phyloP scores from a whole-genome alignment of 2,888 invertebrate species.

The Hyalella azteca region DNA sequence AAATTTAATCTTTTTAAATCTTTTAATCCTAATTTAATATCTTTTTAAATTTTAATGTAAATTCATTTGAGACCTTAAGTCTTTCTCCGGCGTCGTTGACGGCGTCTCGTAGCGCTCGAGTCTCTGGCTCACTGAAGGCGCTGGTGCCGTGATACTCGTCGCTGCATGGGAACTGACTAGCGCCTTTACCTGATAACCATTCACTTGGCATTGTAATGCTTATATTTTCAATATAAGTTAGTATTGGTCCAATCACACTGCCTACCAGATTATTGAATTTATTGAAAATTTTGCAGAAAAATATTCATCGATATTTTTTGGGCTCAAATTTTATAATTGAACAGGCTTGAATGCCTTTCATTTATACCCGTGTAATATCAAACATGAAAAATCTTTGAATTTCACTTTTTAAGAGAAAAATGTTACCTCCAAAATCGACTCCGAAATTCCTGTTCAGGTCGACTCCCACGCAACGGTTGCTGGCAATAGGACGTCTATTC shows the following conservation, averaged over 20 bases:
- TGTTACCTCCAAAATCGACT: constrained; percentile 61
- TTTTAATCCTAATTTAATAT: no score
- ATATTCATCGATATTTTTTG: no score
- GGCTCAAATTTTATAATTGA: no score
- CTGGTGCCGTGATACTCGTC: constrained; percentile 46
- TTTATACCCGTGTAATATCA: not conserved
- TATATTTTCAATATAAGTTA: not conserved
- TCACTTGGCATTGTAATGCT: not conserved
- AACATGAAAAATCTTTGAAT: not conserved
- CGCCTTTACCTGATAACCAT: not conserved
- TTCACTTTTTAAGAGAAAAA: not conserved
- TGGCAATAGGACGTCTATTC: constrained; percentile 61
- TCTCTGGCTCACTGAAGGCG: constrained; percentile 57
- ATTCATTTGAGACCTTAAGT: no score
- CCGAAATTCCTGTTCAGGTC: constrained; percentile 51
- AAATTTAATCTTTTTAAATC: no score
- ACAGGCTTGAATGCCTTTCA: no score
- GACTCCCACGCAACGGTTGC: constrained; percentile 41
- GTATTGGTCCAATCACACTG: not conserved
- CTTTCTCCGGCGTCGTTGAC: constrained; percentile 32
- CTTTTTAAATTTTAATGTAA: no score
- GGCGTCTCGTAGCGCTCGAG: constrained; percentile 46
- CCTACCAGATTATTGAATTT: not conserved
- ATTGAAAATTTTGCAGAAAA: not conserved
- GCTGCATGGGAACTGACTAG: constrained; percentile 40